Evolutionary conservation across 2,797 vertebrate genomes (phyloP).

Genomic region (Chelidonichthys spinosus): DNA sequence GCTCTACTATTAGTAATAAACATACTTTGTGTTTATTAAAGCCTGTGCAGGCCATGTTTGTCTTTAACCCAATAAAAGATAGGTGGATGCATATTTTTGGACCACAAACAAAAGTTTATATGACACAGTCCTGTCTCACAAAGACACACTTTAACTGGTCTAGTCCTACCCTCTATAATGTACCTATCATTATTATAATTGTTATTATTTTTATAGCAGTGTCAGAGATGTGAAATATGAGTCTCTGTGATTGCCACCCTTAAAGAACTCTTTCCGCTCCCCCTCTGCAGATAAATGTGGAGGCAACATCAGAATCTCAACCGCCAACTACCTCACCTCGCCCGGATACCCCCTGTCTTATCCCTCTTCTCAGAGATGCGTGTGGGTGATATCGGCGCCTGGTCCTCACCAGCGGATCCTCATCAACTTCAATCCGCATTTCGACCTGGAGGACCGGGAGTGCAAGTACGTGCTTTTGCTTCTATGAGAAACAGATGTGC

Average conservation of each 20-base stretch:
- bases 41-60: neutral
- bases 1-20: neutral
- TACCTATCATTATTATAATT: no score
- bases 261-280: neutral
- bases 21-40: neutral
- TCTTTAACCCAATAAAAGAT: neutral
- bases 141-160: neutral
- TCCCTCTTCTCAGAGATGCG: constrained; percentile 91
- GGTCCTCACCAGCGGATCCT: constrained; percentile 95
- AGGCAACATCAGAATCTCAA: constrained; percentile 91
- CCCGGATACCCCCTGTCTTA: constrained; percentile 95
- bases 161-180: neutral
- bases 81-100: neutral
- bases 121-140: neutral
- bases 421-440: constrained; percentile 99
- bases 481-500: constrained; percentile 40
- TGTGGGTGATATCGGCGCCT: constrained; percentile 96
- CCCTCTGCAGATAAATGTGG: constrained; percentile 93
- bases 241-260: neutral
- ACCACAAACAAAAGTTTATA: neutral
- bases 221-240: neutral
- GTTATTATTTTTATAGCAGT: neutral
- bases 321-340: constrained; percentile 95
- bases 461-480: constrained; percentile 92
- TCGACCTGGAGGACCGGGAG: constrained; percentile 97